Evolutionary conservation across 2,113 vertebrate genomes (phyloP).

Genomic region (Genyomyrus donnyi): DNA sequence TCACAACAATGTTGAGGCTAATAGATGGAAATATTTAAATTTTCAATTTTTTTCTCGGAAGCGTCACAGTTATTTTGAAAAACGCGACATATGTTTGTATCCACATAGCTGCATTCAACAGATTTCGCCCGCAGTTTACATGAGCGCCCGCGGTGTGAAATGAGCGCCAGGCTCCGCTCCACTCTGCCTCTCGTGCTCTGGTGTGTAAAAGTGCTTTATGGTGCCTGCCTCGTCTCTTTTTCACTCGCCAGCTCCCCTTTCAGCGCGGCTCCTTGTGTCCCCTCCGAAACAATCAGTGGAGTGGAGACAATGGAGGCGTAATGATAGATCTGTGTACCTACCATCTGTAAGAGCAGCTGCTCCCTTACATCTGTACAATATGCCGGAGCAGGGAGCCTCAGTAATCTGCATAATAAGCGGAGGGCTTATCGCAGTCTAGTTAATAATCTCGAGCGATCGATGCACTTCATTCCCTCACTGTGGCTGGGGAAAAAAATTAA

Average conservation of each 20-base stretch:
- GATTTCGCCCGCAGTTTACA: constrained; percentile 62
- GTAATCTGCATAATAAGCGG: constrained; percentile 99
- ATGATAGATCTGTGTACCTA: constrained; percentile 98
- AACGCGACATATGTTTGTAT: constrained; percentile 63
- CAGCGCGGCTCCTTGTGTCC: constrained; percentile 72
- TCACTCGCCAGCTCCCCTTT: constrained; percentile 78
- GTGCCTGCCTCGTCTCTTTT: constrained; percentile 62
- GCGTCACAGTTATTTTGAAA: constrained; percentile 37
- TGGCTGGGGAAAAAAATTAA: constrained; percentile 38
- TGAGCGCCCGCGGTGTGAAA: constrained; percentile 60
- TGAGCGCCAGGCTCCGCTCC: constrained; percentile 56
- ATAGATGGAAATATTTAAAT: neutral
- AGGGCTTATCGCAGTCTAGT: constrained; percentile 97
- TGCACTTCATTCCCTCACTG: constrained; percentile 96
- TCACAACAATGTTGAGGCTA: neutral
- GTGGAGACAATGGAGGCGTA: constrained; percentile 99
- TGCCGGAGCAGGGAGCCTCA: constrained; percentile 92
- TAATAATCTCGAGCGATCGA: constrained; percentile 98
- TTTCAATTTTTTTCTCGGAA: constrained; percentile 32
- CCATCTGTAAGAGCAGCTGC: constrained; percentile 99
- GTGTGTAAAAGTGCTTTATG: constrained; percentile 73
- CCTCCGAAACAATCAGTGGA: constrained; percentile 71
- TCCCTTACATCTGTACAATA: constrained; percentile 99
- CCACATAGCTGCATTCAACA: constrained; percentile 64
- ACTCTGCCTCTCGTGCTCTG: constrained; percentile 60